phyloP scores from a whole-genome alignment of 2,888 invertebrate species.

The Oligia latruncula region DNA sequence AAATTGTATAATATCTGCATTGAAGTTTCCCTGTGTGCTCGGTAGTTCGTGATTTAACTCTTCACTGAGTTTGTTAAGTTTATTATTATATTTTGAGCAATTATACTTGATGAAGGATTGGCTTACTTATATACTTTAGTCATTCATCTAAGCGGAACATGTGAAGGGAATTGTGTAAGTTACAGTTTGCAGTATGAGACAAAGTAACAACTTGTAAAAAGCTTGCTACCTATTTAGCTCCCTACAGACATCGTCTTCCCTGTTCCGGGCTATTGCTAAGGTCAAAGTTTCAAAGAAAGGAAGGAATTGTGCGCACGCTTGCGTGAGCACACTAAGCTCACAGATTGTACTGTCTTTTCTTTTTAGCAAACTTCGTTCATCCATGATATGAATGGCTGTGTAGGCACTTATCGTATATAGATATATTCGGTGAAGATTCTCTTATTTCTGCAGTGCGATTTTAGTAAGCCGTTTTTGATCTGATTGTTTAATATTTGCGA shows the following conservation, averaged over 20 bases:
- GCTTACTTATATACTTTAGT: conserved; percentile 36
- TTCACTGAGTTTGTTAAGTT: conserved; percentile 27
- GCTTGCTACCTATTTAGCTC: neutral
- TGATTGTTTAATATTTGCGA: neutral
- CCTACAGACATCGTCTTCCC: neutral
- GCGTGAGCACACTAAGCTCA: conserved; percentile 32
- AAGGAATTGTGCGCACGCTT: conserved; percentile 33
- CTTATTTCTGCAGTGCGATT: neutral
- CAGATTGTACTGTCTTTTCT: conserved; percentile 32
- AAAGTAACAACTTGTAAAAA: conserved; percentile 13
- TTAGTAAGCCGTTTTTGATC: neutral
- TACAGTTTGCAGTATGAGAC: conserved; percentile 1
- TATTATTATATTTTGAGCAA: conserved; percentile 40
- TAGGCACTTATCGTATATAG: neutral
- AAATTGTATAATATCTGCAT: conserved; percentile 43
- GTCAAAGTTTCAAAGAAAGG: conserved; percentile 55
- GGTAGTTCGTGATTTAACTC: conserved; percentile 35
- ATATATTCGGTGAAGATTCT: neutral
- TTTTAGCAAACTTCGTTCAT: conserved; percentile 27
- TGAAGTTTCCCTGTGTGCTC: conserved; percentile 33
- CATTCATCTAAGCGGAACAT: conserved; percentile 45
- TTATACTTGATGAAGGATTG: conserved; percentile 41
- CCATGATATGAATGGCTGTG: neutral
- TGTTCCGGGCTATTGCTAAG: conserved; percentile 21
- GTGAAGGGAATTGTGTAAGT: conserved; percentile 41